phyloP scores from a whole-genome alignment of 1,140 invertebrate species.

The Adelges cooleyi region DNA sequence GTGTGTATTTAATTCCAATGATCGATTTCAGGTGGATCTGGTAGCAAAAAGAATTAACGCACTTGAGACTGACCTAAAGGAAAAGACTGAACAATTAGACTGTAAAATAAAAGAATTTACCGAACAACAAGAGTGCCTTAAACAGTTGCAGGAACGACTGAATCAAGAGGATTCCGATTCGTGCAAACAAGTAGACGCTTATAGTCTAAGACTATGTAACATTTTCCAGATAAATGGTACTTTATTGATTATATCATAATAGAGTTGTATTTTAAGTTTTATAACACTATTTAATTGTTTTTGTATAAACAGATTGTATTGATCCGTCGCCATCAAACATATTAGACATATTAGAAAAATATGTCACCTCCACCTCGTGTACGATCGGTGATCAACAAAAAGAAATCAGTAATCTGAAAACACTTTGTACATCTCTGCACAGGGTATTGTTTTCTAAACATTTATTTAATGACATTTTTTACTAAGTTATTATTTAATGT shows the following conservation, averaged over 20 bases:
- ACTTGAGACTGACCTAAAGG: slow-evolving; percentile 46
- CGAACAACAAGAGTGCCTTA: slow-evolving; percentile 30
- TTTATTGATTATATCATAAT: not conserved
- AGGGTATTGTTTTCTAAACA: too few relatives aligned
- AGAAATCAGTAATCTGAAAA: slow-evolving; percentile 59
- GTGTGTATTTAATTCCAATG: too few relatives aligned
- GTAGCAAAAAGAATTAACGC: slow-evolving; percentile 48
- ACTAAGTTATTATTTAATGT: too few relatives aligned
- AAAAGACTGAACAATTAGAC: slow-evolving; percentile 30
- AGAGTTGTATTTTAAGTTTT: too few relatives aligned
- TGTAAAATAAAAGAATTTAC: slow-evolving; percentile 39
- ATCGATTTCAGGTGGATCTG: slow-evolving; percentile 54
- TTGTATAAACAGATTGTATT: slow-evolving; percentile 21
- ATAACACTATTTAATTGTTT: not conserved
- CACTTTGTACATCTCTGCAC: slow-evolving; percentile 53
- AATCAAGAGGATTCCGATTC: not conserved
- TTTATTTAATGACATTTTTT: too few relatives aligned
- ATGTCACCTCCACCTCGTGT: not conserved
- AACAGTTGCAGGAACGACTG: slow-evolving; percentile 25
- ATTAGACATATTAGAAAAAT: not conserved
- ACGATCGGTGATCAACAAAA: slow-evolving; percentile 47
- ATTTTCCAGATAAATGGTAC: slow-evolving; percentile 30
- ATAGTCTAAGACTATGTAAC: slow-evolving; percentile 20
- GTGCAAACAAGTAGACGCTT: not conserved
- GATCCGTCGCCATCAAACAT: slow-evolving; percentile 3